Base-by-base conservation (phyloP, 1,140 invertebrate species). In the Littorina saxatilis region DNA sequence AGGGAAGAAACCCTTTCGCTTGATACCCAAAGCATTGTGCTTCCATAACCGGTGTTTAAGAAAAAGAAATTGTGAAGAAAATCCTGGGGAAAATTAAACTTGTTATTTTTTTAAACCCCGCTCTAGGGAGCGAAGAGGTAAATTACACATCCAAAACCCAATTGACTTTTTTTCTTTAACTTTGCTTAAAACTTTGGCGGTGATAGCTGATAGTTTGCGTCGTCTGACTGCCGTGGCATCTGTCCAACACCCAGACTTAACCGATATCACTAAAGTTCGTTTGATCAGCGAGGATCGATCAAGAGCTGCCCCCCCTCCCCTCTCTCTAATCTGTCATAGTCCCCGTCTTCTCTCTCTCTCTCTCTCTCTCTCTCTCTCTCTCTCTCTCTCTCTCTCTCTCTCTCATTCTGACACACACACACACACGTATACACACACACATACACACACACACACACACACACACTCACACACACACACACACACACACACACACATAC, bases 401-500 rank as follows among this genome's bases (percentile, higher is more conserved):
- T 4, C n/a, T n/a, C 39, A 37, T 37, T 7, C 17, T 40, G 35
- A 40, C 68, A 40, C 68, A 70, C 2, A 40, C 68, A 70, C 68
- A 70, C 68, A 40, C 68, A 70, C 68, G 20, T 37, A 70, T 11
- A 20, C 68, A 40, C 68, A 40, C 68, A 70, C 35, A 40, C 68
- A 70, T 27, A 40, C 68, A 70, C 68, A 40, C 68, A 70, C 68
- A 70, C 35, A 40, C 68, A 70, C 68, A 40, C 68, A 40, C 68
- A 70, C 35, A 20, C 37, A 70, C 68, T 5, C 68, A 70, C 68
- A 40, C 35, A 40, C 68, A 40, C 68, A 40, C 35, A 40, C 68
- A 70, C 35, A 40, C 68, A 70, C 11, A 40, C n/a, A 32, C 61
- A 32, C 61, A 32, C 27, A 32, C 61, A 32, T 29, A 32, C 61